Conservation (phyloP, 92 coral and sea anemone species). For the Meandrina meandrites region DNA sequence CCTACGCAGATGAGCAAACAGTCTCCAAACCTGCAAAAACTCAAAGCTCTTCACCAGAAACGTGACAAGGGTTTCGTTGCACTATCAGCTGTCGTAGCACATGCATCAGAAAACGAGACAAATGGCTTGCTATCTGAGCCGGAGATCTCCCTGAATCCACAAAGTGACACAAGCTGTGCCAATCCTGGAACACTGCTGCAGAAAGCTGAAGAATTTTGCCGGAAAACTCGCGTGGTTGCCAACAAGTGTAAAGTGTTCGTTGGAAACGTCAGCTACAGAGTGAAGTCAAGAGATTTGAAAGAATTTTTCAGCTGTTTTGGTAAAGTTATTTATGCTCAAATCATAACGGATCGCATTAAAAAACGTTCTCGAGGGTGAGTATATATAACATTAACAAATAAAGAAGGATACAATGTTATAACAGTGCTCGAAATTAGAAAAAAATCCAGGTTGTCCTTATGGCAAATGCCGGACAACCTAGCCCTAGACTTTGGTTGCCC, state of each 20-base stretch:
- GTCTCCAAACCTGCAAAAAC: conserved; percentile 54
- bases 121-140: background rate
- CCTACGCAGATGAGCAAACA: conserved; percentile 51
- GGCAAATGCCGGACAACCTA: too few species aligned
- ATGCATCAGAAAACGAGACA: background rate
- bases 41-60: conserved; percentile 58
- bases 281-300: conserved; percentile 67
- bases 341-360: conserved; percentile 77
- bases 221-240: conserved; percentile 55
- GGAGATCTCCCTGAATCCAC: background rate
- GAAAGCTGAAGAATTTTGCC: conserved; percentile 59
- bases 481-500: too few species aligned
- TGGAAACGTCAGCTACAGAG: conserved; percentile 88
- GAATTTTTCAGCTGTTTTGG: conserved; percentile 86
- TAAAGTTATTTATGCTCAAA: conserved; percentile 78
- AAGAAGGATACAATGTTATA: background rate
- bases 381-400: background rate
- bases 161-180: background rate
- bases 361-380: conserved; percentile 94
- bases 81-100: background rate
- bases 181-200: conserved; percentile 31
- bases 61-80: conserved; percentile 36
- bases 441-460: too few species aligned
- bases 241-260: conserved; percentile 90
- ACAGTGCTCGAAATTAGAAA: too few species aligned